A percentile compares a stretch with the other conserved stretches of the same genome.
phyloP scores from a whole-genome alignment of 2,797 vertebrate species.

The Leuciscus waleckii region DNA sequence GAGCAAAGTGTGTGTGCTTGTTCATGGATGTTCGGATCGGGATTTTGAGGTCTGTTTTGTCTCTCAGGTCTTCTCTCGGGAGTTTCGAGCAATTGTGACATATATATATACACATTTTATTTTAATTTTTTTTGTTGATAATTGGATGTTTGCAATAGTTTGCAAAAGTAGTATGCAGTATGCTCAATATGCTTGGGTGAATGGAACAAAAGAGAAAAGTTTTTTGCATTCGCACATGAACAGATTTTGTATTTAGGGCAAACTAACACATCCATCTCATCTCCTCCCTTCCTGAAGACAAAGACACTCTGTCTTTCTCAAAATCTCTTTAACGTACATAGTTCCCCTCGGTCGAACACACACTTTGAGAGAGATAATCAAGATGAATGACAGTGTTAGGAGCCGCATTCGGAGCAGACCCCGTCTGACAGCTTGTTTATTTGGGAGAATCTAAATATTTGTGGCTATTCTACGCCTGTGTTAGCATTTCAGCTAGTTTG shows the following conservation, averaged over 20 bases:
- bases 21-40: background rate
- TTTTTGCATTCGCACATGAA: background rate
- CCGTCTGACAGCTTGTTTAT: conserved; percentile 63
- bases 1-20: background rate
- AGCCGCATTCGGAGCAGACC: conserved; percentile 43
- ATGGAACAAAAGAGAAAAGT: background rate
- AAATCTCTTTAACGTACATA: conserved; percentile 21
- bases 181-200: background rate
- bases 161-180: background rate
- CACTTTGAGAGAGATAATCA: conserved; percentile 52
- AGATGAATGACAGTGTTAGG: conserved; percentile 64
- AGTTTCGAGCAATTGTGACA: conserved; percentile 7
- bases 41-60: conserved; percentile 7
- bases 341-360: conserved; percentile 40
- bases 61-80: background rate
- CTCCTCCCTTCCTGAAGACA: conserved; percentile 29
- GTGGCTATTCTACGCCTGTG: conserved; percentile 51
- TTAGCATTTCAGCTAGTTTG: conserved; percentile 55
- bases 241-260: background rate
- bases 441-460: conserved; percentile 69
- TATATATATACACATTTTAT: no score
- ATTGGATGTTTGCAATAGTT: no score
- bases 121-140: no score
- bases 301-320: conserved; percentile 26
- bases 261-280: conserved; percentile 25